These are phyloP conservation scores for Phoeniculus purpureus DNA, from an alignment of 2,797 vertebrate species.

Conservation along the genomic window DNA sequence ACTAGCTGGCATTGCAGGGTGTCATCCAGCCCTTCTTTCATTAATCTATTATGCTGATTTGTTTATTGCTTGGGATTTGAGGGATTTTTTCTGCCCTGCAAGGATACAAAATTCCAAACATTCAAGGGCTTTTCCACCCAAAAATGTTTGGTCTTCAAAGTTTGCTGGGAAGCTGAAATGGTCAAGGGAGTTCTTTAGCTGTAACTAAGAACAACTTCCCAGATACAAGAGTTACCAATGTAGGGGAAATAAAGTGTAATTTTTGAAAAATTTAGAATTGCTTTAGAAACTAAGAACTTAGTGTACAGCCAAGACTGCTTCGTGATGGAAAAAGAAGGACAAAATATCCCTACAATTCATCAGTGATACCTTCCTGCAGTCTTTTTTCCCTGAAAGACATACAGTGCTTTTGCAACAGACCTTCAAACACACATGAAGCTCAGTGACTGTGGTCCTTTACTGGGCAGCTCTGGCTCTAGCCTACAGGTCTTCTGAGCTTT, in stretches of 20 bases:
- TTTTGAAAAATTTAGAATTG: not conserved
- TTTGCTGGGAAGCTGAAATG: not conserved
- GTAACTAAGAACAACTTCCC: not conserved
- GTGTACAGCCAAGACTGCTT: not conserved
- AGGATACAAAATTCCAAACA: not conserved
- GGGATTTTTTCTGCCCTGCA: not conserved
- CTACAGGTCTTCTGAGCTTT: too few species aligned
- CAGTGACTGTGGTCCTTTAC: too few species aligned
- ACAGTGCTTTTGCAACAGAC: not conserved
- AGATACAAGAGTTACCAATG: not conserved
- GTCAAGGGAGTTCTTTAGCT: not conserved
- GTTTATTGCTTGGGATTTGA: not conserved
- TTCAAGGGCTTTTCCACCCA: not conserved
- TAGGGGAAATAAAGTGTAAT: not conserved
- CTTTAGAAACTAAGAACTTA: not conserved
- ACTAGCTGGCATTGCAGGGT: not conserved
- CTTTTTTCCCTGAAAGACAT: not conserved
- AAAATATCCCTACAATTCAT: not conserved
- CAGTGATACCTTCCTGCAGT: not conserved
- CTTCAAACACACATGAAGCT: not conserved
- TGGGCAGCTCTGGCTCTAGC: too few species aligned
- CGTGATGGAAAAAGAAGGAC: not conserved
- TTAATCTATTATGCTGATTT: not conserved
- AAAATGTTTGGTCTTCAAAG: not conserved
- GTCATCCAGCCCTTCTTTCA: not conserved